Percentiles rank a stretch among this genome's conserved stretches.
Evolutionary conservation across 2,113 vertebrate species (phyloP).

Genomic region (Thermophis baileyi): DNA sequence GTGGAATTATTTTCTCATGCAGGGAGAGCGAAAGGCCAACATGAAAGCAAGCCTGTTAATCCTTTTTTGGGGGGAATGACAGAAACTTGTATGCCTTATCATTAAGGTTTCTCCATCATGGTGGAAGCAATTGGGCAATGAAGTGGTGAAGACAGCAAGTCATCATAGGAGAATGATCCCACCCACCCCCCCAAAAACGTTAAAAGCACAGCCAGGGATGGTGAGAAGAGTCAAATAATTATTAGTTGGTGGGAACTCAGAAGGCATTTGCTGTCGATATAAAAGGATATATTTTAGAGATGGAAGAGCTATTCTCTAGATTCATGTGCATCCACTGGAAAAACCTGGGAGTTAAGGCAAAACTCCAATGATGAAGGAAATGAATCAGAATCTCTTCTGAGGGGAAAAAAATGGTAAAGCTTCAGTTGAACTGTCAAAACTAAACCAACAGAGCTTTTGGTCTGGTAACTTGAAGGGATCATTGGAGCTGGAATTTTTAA

Average conservation of each 20-base stretch:
- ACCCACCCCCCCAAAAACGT: neutral
- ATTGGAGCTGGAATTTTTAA: neutral
- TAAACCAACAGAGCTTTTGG: neutral
- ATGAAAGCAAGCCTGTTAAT: neutral
- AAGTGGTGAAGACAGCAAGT: neutral
- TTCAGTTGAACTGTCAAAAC: slow-evolving; percentile 5
- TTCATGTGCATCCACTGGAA: slow-evolving; percentile 12
- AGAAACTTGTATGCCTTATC: neutral
- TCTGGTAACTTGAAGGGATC: neutral
- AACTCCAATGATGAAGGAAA: slow-evolving; percentile 6
- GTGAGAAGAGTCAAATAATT: neutral
- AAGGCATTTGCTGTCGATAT: neutral
- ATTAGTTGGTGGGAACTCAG: neutral
- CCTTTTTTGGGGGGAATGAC: neutral
- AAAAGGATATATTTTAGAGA: neutral
- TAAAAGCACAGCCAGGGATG: neutral
- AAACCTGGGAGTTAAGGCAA: neutral
- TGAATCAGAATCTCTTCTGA: neutral
- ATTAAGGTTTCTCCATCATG: neutral
- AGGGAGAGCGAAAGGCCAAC: neutral
- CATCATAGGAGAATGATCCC: neutral
- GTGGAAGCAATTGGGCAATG: neutral
- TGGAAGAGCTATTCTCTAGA: slow-evolving; percentile 7
- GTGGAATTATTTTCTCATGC: neutral
- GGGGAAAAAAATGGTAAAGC: neutral